Evolutionary conservation across 2,797 vertebrate genomes (phyloP).

Genomic region (Hydrolagus colliei): DNA sequence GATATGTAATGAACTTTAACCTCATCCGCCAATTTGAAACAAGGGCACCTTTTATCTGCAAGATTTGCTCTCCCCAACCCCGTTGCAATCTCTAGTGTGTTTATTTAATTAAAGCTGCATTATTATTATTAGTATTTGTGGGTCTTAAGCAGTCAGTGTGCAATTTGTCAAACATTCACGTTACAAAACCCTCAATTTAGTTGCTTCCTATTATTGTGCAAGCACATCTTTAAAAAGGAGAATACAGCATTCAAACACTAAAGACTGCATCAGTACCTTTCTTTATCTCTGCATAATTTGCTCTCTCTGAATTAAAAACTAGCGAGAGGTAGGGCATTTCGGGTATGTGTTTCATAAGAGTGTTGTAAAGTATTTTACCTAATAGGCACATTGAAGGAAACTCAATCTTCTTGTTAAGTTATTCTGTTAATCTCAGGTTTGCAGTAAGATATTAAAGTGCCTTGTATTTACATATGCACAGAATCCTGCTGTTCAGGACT

Average conservation of each 20-base stretch:
- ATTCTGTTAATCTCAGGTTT: conserved; percentile 67
- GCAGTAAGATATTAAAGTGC: conserved; percentile 49
- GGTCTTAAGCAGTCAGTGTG: conserved; percentile 1
- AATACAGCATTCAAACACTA: neutral
- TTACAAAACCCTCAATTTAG: neutral
- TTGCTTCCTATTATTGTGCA: neutral
- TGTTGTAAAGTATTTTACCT: conserved; percentile 30
- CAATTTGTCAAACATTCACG: neutral
- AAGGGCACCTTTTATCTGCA: neutral
- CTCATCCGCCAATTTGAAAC: neutral
- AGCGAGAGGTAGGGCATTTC: neutral
- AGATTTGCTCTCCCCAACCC: neutral
- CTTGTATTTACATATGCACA: conserved; percentile 81
- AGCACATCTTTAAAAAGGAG: neutral
- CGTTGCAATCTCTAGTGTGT: neutral
- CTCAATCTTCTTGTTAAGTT: conserved; percentile 56
- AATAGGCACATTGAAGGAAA: conserved; percentile 26
- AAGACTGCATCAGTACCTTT: conserved; percentile 4
- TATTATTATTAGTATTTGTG: neutral
- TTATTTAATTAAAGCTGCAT: neutral
- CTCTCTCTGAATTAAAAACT: neutral
- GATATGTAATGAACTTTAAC: neutral
- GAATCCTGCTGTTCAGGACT: conserved; percentile 80
- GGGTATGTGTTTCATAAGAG: neutral
- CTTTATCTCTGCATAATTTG: neutral